Evolutionary conservation across 2,113 vertebrate species (phyloP).

Genomic region (Apaloderma vittatum): DNA sequence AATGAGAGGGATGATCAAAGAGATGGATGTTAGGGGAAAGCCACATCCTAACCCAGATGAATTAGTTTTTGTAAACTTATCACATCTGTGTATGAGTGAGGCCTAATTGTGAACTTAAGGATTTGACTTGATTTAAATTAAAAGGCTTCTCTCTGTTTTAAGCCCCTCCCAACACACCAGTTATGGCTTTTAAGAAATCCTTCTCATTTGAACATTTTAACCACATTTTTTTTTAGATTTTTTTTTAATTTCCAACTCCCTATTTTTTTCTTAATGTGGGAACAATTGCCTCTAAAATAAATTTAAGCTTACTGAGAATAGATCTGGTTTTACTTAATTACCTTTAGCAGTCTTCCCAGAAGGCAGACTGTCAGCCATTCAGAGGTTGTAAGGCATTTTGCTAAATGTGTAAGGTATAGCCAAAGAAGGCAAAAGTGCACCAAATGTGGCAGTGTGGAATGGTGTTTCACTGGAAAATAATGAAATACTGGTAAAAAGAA

Average conservation of each 20-base stretch:
- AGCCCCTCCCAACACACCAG: not conserved
- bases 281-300: not conserved
- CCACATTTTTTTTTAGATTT: not conserved
- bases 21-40: not conserved
- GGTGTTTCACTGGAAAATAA: not conserved
- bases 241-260: not conserved
- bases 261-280: not conserved
- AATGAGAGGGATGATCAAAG: fast-evolving
- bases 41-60: not conserved
- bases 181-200: not conserved
- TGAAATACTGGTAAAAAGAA: not conserved
- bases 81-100: not conserved
- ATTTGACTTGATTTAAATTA: not conserved
- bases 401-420: not conserved
- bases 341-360: not conserved
- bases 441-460: not conserved
- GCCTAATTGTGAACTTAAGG: not conserved
- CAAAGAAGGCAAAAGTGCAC: not conserved
- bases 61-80: not conserved
- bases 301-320: not conserved
- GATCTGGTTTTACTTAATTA: not conserved
- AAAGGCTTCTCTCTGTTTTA: not conserved
- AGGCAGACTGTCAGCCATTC: not conserved
- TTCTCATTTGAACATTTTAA: not conserved
- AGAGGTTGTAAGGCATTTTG: not conserved